Conservation (phyloP, 1,140 invertebrate genomes). For the Drosophila kikkawai region DNA sequence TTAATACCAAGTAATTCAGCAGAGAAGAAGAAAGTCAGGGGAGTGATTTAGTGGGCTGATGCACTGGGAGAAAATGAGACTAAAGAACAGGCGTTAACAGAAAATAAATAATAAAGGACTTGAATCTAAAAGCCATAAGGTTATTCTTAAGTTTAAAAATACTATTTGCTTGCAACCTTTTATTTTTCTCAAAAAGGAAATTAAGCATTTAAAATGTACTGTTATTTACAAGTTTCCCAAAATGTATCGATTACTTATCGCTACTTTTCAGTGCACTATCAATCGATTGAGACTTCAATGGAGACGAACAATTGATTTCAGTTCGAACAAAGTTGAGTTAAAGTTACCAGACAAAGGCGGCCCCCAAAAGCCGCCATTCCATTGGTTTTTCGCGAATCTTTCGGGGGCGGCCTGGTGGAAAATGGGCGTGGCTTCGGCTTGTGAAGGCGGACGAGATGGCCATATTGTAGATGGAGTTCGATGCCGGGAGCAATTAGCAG, state of each 20-base stretch:
- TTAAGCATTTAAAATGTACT: no score
- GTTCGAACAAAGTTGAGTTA: slow-evolving; percentile 16
- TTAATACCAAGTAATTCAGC: slow-evolving; percentile 18
- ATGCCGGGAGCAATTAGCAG: slow-evolving; percentile 49
- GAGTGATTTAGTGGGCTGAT: neutral
- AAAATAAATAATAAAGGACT: neutral
- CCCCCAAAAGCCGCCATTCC: slow-evolving; percentile 2
- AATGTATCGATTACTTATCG: neutral
- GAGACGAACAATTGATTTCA: slow-evolving; percentile 53
- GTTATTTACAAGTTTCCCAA: no score
- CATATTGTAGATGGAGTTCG: slow-evolving; percentile 31
- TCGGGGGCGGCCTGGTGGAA: slow-evolving; percentile 3
- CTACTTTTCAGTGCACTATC: slow-evolving; percentile 14
- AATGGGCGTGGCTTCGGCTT: slow-evolving; percentile 13
- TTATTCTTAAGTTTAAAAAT: neutral
- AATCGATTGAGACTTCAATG: slow-evolving; percentile 50
- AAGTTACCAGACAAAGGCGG: slow-evolving; percentile 57
- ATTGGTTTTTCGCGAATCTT: neutral
- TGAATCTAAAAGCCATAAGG: neutral
- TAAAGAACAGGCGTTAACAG: neutral
- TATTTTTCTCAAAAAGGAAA: no score
- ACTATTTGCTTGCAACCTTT: neutral
- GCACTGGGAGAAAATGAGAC: slow-evolving; percentile 8
- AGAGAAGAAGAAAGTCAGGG: neutral
- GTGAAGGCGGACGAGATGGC: slow-evolving; percentile 10